These are phyloP conservation scores for Cetonia aurata DNA, from an alignment of 2,888 invertebrate species.

Conservation along the genomic window DNA sequence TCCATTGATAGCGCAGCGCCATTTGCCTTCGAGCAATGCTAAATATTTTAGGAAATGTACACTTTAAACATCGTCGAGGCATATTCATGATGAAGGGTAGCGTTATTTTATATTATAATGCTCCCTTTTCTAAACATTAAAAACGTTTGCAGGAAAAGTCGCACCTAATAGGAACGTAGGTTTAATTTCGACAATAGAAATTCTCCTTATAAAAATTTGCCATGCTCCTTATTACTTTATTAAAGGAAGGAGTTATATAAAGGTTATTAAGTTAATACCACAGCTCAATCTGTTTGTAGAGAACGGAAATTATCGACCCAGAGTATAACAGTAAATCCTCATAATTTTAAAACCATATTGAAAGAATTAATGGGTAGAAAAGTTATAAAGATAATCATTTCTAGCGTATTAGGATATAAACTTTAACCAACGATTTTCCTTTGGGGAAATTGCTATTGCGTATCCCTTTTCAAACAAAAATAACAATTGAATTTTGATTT, in stretches of 20 bases:
- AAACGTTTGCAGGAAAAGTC: not conserved
- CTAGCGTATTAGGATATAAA: too few relatives aligned
- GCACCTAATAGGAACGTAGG: not conserved
- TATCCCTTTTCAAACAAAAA: too few relatives aligned
- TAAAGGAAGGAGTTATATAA: slow-evolving; percentile 4
- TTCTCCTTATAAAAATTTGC: slow-evolving; percentile 6
- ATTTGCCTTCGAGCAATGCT: not conserved
- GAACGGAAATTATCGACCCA: slow-evolving; percentile 13
- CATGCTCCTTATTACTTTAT: slow-evolving; percentile 33
- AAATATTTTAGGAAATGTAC: slow-evolving; percentile 12
- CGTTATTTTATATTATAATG: slow-evolving; percentile 21
- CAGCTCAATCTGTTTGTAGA: slow-evolving; percentile 19
- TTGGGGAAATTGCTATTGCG: not conserved
- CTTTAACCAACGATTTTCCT: slow-evolving; percentile 5
- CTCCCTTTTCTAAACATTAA: slow-evolving; percentile 21
- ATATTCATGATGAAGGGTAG: slow-evolving; percentile 2
- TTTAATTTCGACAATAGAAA: slow-evolving; percentile 4
- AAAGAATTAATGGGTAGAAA: slow-evolving; percentile 30
- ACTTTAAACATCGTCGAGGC: slow-evolving; percentile 18
- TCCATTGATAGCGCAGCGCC: not conserved
- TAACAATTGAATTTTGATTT: too few relatives aligned
- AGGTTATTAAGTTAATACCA: not conserved
- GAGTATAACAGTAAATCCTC: slow-evolving; percentile 33
- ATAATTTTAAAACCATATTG: slow-evolving; percentile 13
- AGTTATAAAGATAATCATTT: slow-evolving; percentile 31